Conservation (phyloP, 1,140 invertebrate species). For the Argopecten irradians region DNA sequence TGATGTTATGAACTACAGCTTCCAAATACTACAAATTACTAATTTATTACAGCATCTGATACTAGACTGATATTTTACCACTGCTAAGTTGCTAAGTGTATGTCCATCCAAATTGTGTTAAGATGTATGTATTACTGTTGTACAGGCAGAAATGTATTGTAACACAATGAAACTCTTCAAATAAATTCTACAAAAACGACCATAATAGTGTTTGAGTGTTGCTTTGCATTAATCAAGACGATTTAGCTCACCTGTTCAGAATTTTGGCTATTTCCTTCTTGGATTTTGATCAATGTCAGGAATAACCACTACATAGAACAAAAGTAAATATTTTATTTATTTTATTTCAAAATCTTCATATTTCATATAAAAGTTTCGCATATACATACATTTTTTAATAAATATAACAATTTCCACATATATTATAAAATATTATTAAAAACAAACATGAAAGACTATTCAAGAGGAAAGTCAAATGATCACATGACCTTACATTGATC, state of each 20-base stretch:
- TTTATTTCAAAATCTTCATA: background rate
- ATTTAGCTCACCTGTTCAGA: no score
- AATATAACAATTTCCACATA: background rate
- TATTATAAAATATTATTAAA: background rate
- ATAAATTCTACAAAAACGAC: background rate
- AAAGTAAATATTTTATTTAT: background rate
- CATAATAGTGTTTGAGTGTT: background rate
- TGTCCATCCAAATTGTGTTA: background rate
- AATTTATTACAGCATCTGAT: no score
- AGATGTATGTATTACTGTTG: conserved; percentile 9
- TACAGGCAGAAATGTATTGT: conserved; percentile 17
- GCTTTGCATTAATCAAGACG: no score
- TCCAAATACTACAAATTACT: no score
- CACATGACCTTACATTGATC: background rate
- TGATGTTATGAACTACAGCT: background rate
- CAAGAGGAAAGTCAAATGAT: background rate
- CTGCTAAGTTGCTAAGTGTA: background rate
- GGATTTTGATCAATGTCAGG: no score
- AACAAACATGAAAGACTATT: no score
- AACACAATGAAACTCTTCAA: conserved; percentile 16
- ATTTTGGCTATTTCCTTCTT: no score
- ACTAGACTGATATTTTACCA: background rate
- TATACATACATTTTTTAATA: background rate
- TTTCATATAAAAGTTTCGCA: background rate
- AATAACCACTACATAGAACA: no score